These are phyloP conservation scores for Pluvianellus socialis DNA, from an alignment of 2,113 vertebrate species.

Conservation along the genomic window DNA sequence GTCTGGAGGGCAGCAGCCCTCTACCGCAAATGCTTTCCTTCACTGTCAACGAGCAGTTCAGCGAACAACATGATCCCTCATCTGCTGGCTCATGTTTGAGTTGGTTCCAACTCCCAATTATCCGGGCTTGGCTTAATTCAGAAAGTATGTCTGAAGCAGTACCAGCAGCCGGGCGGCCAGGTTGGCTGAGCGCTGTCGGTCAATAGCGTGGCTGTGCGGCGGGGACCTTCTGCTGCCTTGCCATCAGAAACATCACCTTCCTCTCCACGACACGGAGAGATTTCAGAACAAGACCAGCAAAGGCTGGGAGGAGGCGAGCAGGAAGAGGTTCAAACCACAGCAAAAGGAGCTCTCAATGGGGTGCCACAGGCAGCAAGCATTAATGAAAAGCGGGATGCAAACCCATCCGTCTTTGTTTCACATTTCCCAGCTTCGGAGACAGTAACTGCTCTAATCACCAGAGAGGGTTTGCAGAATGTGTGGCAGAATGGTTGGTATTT, in stretches of 20 bases:
- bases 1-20: background rate
- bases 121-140: conserved; percentile 16
- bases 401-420: background rate
- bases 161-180: background rate
- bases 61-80: background rate
- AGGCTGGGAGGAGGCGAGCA: fast-evolving
- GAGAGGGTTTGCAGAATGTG: background rate
- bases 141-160: background rate
- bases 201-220: fast-evolving
- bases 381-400: background rate
- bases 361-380: fast-evolving
- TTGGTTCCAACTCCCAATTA: conserved; percentile 15
- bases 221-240: background rate
- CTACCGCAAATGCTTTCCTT: background rate
- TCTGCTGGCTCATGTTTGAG: conserved; percentile 27
- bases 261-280: background rate
- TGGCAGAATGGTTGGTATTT: background rate
- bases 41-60: background rate
- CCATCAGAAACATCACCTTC: background rate
- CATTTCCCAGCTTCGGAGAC: background rate
- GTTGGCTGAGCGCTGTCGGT: background rate
- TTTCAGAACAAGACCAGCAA: background rate
- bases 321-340: fast-evolving
- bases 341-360: background rate
- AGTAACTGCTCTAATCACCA: background rate